phyloP scores from a whole-genome alignment of 2,888 invertebrate species.

The Polyploca ridens region DNA sequence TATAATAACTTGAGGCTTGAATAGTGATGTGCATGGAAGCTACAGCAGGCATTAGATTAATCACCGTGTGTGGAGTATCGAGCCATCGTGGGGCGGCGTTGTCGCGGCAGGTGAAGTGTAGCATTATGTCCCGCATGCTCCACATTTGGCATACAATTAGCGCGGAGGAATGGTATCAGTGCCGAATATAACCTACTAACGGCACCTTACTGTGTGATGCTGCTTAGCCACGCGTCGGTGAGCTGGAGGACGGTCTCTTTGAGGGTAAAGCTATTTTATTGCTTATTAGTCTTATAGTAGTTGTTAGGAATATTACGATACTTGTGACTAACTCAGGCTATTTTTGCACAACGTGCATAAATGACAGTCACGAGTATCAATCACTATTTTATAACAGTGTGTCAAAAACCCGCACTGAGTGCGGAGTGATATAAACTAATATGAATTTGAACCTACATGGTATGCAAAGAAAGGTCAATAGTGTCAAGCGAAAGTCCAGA shows the following conservation, averaged over 20 bases:
- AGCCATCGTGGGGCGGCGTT: slow-evolving; percentile 40
- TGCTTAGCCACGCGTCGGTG: background rate
- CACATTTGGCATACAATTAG: slow-evolving; percentile 60
- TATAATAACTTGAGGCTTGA: slow-evolving; percentile 45
- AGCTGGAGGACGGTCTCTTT: background rate
- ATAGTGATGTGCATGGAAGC: slow-evolving; percentile 46
- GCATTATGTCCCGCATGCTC: slow-evolving; percentile 76
- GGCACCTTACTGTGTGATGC: slow-evolving; percentile 6
- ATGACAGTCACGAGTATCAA: too few relatives aligned
- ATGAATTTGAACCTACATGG: too few relatives aligned
- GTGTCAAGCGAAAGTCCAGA: too few relatives aligned
- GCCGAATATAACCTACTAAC: slow-evolving; percentile 25
- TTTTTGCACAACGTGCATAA: too few relatives aligned
- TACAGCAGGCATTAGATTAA: slow-evolving; percentile 54
- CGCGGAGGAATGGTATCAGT: slow-evolving; percentile 34
- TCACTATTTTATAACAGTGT: too few relatives aligned
- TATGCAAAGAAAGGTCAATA: too few relatives aligned
- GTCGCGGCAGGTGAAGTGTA: slow-evolving; percentile 29
- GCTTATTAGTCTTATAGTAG: too few relatives aligned
- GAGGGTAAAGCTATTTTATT: background rate
- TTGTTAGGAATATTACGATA: too few relatives aligned
- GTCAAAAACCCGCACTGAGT: too few relatives aligned
- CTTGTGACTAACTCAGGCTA: too few relatives aligned
- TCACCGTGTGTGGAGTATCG: slow-evolving; percentile 35
- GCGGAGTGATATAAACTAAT: too few relatives aligned